phyloP scores from a whole-genome alignment of 92 coral and sea anemone species.

The Paramuricea clavata region DNA sequence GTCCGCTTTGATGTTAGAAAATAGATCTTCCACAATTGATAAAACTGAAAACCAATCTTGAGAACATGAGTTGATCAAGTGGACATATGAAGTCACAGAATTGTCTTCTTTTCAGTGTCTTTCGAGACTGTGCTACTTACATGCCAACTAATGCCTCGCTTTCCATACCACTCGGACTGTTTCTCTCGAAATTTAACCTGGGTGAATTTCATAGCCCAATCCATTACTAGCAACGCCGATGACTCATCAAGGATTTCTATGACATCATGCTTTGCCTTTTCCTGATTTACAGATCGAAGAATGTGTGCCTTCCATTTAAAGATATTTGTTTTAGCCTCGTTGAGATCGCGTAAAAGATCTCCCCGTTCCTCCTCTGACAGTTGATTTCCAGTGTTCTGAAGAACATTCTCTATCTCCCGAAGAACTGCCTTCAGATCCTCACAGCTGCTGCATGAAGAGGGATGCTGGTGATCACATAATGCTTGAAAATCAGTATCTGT shows the following conservation, averaged over 20 bases:
- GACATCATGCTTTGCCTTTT: constrained; percentile 72
- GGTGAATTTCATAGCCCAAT: constrained; percentile 87
- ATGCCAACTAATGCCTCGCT: constrained; percentile 80
- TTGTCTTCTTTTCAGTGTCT: constrained; percentile 43
- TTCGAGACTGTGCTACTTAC: constrained; percentile 65
- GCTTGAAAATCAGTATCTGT: too few species aligned
- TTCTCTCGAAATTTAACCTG: constrained; percentile 80
- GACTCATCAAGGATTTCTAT: constrained; percentile 54
- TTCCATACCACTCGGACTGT: constrained; percentile 78
- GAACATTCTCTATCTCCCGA: too few species aligned
- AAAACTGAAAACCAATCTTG: constrained; percentile 83
- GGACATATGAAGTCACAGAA: constrained; percentile 77
- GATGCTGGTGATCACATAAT: too few species aligned
- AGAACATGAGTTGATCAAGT: constrained; percentile 75
- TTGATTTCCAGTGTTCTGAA: too few species aligned
- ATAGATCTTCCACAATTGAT: constrained; percentile 74
- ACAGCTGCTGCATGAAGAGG: too few species aligned
- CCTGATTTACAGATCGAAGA: constrained; percentile 78
- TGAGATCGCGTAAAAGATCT: constrained; percentile 73
- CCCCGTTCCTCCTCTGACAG: too few species aligned
- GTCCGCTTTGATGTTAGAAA: constrained; percentile 59
- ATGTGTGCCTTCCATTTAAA: constrained; percentile 81
- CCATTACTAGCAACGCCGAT: constrained; percentile 71
- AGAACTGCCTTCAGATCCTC: too few species aligned
- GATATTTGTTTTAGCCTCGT: constrained; percentile 61